These are phyloP conservation scores for Caranx melampygus DNA, from an alignment of 2,113 vertebrate species.

Conservation along the genomic window DNA sequence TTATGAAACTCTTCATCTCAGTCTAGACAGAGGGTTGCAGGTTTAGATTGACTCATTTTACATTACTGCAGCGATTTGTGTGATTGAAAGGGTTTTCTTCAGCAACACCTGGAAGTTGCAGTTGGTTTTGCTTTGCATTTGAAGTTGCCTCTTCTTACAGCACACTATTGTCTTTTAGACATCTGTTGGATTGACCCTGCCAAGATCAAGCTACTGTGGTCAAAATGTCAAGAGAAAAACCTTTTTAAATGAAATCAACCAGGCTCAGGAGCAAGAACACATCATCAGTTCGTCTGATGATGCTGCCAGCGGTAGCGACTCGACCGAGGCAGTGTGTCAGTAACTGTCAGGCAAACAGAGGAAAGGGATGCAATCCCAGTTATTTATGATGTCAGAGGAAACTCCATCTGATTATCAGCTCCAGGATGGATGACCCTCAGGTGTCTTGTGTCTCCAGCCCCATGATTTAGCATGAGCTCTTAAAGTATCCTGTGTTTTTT, in stretches of 20 bases:
- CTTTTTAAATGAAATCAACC: constrained; percentile 28
- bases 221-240: constrained; percentile 2
- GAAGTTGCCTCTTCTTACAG: too few species aligned
- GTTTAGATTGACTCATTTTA: too few species aligned
- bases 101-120: not conserved
- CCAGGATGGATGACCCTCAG: not conserved
- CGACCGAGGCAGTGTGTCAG: constrained; percentile 3
- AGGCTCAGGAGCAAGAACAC: constrained; percentile 26
- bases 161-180: not conserved
- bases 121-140: not conserved
- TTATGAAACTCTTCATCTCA: too few species aligned
- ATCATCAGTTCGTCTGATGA: constrained; percentile 24
- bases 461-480: not conserved
- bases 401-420: constrained; percentile 14
- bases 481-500: not conserved
- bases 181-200: constrained; percentile 8
- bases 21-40: too few species aligned
- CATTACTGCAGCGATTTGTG: too few species aligned
- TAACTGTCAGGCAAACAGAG: not conserved
- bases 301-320: not conserved
- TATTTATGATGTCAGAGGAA: constrained; percentile 39
- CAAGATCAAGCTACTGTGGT: not conserved
- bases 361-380: constrained; percentile 10
- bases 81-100: too few species aligned
- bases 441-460: constrained; percentile 5